Conservation (phyloP, 2,113 vertebrate species). For the Cervus canadensis region DNA sequence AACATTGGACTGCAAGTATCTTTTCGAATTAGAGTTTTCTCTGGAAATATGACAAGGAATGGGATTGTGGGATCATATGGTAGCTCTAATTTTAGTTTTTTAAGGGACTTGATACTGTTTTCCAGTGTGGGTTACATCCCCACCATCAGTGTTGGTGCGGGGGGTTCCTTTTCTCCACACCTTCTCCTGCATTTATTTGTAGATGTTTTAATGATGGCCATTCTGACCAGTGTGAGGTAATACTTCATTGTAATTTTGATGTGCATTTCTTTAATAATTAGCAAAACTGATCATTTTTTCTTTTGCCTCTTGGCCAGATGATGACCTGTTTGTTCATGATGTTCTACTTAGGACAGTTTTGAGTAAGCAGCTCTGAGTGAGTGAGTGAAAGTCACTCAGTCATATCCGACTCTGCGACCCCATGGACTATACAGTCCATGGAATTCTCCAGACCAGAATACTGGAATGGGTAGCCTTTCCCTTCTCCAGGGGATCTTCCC, state of each 20-base stretch:
- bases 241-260: not conserved
- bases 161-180: not conserved
- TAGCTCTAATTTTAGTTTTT: not conserved
- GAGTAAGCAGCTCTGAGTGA: not conserved
- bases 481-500: not conserved
- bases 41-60: not conserved
- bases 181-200: not conserved
- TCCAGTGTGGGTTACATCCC: not conserved
- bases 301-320: not conserved
- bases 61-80: not conserved
- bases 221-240: not conserved
- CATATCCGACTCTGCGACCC: not conserved
- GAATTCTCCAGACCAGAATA: not conserved
- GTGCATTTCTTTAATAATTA: not conserved
- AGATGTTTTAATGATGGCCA: not conserved
- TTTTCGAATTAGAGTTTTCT: not conserved
- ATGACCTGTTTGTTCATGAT: not conserved
- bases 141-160: not conserved
- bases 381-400: not conserved
- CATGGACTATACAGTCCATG: not conserved
- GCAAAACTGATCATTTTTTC: not conserved
- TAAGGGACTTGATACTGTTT: not conserved
- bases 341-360: not conserved
- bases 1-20: not conserved
- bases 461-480: not conserved